Conservation (phyloP, 2,797 vertebrate species). For the Gymnopithys bicolor region DNA sequence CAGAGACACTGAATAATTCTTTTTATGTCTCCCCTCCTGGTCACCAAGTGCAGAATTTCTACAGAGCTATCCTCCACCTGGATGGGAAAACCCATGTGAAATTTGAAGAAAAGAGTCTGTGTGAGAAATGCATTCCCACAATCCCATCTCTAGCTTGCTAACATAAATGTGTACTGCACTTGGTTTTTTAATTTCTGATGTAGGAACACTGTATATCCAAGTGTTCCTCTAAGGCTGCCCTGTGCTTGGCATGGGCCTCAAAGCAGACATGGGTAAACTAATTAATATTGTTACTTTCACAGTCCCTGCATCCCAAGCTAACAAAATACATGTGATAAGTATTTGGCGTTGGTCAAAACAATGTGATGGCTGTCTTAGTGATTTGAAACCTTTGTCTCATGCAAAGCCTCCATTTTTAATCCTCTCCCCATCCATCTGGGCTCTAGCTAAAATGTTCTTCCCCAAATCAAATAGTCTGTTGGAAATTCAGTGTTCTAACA, state of each 20-base stretch:
- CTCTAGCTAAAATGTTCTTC: neutral
- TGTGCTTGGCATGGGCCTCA: neutral
- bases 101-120: conserved; percentile 34
- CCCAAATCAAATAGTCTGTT: neutral
- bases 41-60: conserved; percentile 65
- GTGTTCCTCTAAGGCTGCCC: neutral
- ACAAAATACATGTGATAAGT: neutral
- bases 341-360: neutral
- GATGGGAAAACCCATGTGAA: conserved; percentile 33
- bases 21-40: conserved; percentile 75
- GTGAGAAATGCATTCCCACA: conserved; percentile 25
- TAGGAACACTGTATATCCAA: neutral
- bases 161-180: neutral
- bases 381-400: neutral
- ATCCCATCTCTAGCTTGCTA: neutral
- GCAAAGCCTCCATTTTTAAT: neutral
- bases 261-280: neutral
- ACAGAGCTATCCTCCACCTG: conserved; percentile 49
- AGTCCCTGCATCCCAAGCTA: neutral
- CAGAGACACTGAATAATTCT: conserved; percentile 69
- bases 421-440: neutral
- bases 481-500: neutral
- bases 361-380: neutral
- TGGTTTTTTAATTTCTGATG: neutral
- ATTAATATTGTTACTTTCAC: neutral